These are phyloP conservation scores for Toxotes chatareus DNA, from an alignment of 2,113 vertebrate genomes.

Conservation along the genomic window DNA sequence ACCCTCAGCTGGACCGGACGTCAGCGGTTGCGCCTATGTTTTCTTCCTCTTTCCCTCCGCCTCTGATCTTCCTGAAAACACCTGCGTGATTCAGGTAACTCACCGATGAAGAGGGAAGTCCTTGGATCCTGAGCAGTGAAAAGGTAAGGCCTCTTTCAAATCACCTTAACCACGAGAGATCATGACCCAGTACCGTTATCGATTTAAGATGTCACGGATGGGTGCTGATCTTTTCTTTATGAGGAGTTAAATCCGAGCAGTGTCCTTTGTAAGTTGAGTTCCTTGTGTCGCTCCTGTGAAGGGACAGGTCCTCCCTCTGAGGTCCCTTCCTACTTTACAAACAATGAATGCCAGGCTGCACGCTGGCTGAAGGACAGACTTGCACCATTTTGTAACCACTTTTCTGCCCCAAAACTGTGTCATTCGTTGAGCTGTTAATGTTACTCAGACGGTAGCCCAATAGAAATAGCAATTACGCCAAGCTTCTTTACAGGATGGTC, in stretches of 20 bases:
- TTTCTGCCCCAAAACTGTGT: neutral
- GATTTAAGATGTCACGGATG: accelerated
- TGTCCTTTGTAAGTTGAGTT: neutral
- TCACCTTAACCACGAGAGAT: slow-evolving; percentile 10
- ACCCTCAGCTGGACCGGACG: neutral
- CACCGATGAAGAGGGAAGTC: slow-evolving; percentile 74
- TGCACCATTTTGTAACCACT: neutral
- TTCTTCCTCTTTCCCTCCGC: neutral
- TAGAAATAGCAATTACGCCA: neutral
- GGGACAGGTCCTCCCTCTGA: slow-evolving; percentile 9
- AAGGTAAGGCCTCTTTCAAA: slow-evolving; percentile 71
- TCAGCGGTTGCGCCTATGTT: neutral
- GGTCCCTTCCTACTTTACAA: slow-evolving; percentile 28
- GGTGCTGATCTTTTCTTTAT: neutral
- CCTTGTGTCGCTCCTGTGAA: neutral
- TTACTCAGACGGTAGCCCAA: neutral
- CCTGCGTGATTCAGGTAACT: slow-evolving; percentile 81
- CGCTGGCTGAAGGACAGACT: neutral
- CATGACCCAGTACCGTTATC: neutral
- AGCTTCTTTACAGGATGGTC: neutral
- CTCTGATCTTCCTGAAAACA: slow-evolving; percentile 69
- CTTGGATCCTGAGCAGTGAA: slow-evolving; percentile 48
- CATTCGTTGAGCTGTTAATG: neutral
- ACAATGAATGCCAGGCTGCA: neutral
- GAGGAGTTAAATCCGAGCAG: neutral